Evolutionary conservation across 2,888 invertebrate species (phyloP), one percentile per base, ranked within the genome.

Genomic region (Neoscelio sp.): DNA sequence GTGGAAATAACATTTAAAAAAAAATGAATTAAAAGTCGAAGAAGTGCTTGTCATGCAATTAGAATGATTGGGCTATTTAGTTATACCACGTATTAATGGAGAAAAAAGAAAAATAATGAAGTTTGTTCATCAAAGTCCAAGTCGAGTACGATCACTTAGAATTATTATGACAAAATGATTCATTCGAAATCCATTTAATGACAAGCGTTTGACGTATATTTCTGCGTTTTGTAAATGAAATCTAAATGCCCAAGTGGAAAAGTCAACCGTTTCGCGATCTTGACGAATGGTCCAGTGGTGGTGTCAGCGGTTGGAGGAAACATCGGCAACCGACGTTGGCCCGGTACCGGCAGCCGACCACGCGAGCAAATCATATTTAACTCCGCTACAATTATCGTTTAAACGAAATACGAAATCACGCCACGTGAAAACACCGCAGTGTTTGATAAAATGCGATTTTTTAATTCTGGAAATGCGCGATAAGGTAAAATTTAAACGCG

Each of bases 11-110:
- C n/a, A n/a, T n/a, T n/a, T n/a, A n/a, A n/a, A n/a, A n/a, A n/a
- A n/a, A n/a, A n/a, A n/a, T n/a, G n/a, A n/a, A n/a, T 44, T 44
- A 48, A 30, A 30, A 30, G n/a, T 3, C 17, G 4, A 33, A 35
- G 38, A 35, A 54, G 2, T 52, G 54, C 54, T n/a, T n/a, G 33
- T 38, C 35, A 54, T 54, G 15, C 35, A 12, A 33, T 52, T 18
- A 52, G 18, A 48, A 13, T 28, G 46, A 12, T 7, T 28, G 28
- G 28, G 28, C 28, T 28, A 28, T 28, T 28, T 28, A 28, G 28
- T 28, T 28, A 28, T 28, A 28, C 7, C 28, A n/a, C n/a, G n/a
- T n/a, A n/a, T n/a, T 28, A n/a, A 28, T 6, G 7, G 28, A n/a
- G 28, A 28, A 28, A 28, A 28, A 28, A 28, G 7, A n/a, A 28